Conservation (phyloP, 2,888 invertebrate species). For the Oscheius sp. region DNA sequence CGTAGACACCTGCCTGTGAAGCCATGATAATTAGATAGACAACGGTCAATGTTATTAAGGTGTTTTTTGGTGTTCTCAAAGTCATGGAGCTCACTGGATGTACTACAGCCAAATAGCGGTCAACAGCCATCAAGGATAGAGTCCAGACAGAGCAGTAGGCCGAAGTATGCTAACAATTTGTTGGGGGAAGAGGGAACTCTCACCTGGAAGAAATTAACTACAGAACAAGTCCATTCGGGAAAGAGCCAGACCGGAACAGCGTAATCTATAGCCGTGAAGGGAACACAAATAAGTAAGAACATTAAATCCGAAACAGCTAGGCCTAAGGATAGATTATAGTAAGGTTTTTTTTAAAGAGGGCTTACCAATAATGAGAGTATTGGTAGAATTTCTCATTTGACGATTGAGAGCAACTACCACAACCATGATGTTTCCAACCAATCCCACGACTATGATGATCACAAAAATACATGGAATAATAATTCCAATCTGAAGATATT, state of each 20-base stretch:
- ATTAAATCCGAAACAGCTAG: constrained; percentile 79
- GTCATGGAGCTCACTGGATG: constrained; percentile 79
- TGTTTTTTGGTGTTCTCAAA: constrained; percentile 61
- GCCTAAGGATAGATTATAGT: constrained; percentile 42
- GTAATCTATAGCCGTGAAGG: constrained; percentile 90
- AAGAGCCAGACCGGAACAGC: constrained; percentile 88
- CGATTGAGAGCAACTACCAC: constrained; percentile 88
- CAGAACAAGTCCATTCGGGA: constrained; percentile 87
- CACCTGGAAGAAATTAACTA: constrained; percentile 82
- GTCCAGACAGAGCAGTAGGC: constrained; percentile 93
- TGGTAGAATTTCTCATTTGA: constrained; percentile 91
- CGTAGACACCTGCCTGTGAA: constrained; percentile 49
- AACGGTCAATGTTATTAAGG: constrained; percentile 53
- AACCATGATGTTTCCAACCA: constrained; percentile 87
- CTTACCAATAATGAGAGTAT: constrained; percentile 81
- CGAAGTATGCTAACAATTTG: constrained; percentile 78
- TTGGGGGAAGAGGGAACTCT: too few relatives aligned
- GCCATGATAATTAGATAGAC: constrained; percentile 61
- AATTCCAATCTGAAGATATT: constrained; percentile 47
- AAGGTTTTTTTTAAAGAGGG: background rate
- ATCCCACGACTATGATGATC: constrained; percentile 84
- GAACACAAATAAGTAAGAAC: constrained; percentile 91
- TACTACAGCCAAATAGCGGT: constrained; percentile 88
- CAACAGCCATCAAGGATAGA: constrained; percentile 89
- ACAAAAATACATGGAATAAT: constrained; percentile 77